Evolutionary conservation across 2,888 invertebrate species (phyloP), one percentile per base, ranked within the genome.

Genomic region (Petrolisthes cinctipes): DNA sequence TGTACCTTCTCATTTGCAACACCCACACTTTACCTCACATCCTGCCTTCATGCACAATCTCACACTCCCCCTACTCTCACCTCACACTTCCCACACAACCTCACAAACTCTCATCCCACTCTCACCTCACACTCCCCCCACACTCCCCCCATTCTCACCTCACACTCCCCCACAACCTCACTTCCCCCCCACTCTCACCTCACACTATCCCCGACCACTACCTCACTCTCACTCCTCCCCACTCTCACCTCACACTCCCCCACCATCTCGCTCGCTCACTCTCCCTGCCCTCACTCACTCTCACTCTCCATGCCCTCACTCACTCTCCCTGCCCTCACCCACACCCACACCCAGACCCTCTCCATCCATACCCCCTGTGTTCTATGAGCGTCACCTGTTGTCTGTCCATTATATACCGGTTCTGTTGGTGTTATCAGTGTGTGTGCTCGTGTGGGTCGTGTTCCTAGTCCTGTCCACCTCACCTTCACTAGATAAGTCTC

Each of bases 301-400:
- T 61, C 61, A 17, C 17, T 14, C 61, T 17, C 17, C 17, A 0
- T 17, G 9, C 3, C 61, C 61, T 17, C 1, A 9, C 11, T 61
- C 9, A 9, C 78, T 5, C 68, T 73, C 71, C 53, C 83, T 71
- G 54, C 73, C 73, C 57, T 57, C 23, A 75, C 56, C 81, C 79
- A 75, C 17, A 53, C 84, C 75, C 76, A 37, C 61, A 61, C 78
- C 53, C n/a, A 37, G 7, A 17, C 54, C 54, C 20, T 80, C 20
- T 54, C 20, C 20, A n/a, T 56, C 20, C 54, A 54, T 20, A 79
- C 53, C 79, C 56, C 71, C 71, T 6, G 71, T 71, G 71, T 6
- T 71, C 1, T 71, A 71, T 71, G 71, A 20, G n/a, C 71, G 20
- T 71, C 71, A 71, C 71, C 20, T 71, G 71, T 14, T n/a, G 37